Conservation (phyloP, 2,113 vertebrate genomes). For the Asarcornis scutulata region DNA sequence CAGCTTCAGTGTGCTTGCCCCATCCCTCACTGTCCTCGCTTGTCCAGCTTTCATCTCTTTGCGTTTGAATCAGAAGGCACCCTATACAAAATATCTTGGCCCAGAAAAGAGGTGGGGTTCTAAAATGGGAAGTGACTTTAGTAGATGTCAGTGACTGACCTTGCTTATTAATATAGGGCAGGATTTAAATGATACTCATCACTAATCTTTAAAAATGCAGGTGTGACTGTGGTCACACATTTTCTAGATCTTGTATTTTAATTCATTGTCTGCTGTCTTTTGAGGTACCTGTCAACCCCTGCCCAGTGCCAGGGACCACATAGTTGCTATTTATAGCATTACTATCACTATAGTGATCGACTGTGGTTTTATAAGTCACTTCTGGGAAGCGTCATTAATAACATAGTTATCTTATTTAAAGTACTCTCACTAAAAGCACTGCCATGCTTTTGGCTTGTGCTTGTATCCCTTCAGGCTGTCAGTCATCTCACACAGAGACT, state of each 20-base stretch:
- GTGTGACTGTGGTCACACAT: neutral
- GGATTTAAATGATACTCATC: neutral
- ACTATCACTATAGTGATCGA: neutral
- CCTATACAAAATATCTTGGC: neutral
- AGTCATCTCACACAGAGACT: neutral
- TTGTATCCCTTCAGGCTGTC: conserved; percentile 3
- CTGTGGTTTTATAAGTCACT: neutral
- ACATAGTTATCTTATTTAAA: neutral
- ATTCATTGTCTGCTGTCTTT: neutral
- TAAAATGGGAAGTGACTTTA: neutral
- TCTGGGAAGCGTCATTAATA: conserved; percentile 34
- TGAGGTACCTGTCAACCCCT: neutral
- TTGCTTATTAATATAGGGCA: neutral
- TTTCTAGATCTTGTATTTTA: neutral
- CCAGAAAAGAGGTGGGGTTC: neutral
- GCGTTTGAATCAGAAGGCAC: neutral
- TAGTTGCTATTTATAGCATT: neutral
- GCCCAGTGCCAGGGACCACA: neutral
- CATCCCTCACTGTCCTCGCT: neutral
- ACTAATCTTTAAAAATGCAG: neutral
- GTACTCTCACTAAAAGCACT: conserved; percentile 10
- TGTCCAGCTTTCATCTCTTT: neutral
- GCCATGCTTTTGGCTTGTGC: conserved; percentile 4
- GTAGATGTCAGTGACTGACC: neutral
- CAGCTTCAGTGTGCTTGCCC: neutral